phyloP scores from a whole-genome alignment of 2,113 vertebrate genomes.

The Chlorodrepanis virens region DNA sequence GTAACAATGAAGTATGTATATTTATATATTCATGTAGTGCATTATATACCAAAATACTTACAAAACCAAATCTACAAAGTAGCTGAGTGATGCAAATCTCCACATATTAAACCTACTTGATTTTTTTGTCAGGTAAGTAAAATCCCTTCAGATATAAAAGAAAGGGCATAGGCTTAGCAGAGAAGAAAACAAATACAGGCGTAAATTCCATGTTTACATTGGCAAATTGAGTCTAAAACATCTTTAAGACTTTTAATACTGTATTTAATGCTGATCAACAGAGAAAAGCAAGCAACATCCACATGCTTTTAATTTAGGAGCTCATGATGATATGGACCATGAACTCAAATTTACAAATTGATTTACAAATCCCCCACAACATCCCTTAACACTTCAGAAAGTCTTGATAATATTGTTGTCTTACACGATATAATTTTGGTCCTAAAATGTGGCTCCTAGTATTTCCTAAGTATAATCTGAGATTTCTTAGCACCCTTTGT shows the following conservation, averaged over 20 bases:
- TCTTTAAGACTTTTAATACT: not conserved
- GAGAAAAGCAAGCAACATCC: not conserved
- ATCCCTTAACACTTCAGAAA: not conserved
- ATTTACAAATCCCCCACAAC: not conserved
- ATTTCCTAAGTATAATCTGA: not conserved
- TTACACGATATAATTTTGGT: not conserved
- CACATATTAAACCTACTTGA: not conserved
- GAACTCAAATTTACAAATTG: not conserved
- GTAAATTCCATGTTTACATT: not conserved
- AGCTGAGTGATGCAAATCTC: not conserved
- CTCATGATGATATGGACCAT: not conserved
- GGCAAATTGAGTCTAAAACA: not conserved
- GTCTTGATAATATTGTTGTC: not conserved
- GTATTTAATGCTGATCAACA: not conserved
- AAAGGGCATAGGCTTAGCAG: not conserved
- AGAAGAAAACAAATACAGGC: not conserved
- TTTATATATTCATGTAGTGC: not conserved
- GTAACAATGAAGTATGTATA: not conserved
- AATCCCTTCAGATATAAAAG: not conserved
- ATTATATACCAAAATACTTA: not conserved
- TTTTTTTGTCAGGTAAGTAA: not conserved
- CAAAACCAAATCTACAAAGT: not conserved
- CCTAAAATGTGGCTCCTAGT: not conserved
- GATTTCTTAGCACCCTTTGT: not conserved
- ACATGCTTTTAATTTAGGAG: not conserved